Evolutionary conservation across 2,888 invertebrate genomes (phyloP), one percentile per base, ranked within the genome.

Genomic region (Drosophila merina): DNA sequence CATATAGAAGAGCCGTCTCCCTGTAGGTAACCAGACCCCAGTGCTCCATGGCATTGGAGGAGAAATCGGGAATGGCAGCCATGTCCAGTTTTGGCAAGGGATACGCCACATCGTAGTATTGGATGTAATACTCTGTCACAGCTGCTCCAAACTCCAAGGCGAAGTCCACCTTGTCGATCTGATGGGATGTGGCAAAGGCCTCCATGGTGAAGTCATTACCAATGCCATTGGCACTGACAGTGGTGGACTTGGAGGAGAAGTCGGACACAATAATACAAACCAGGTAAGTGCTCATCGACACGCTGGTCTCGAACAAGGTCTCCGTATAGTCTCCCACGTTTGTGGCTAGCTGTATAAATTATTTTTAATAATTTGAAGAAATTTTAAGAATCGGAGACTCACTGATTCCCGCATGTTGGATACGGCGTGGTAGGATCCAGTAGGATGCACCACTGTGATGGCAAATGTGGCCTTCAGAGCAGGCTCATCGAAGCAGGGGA

Each of bases 401-500:
- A 84, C 83, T 44, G 31, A 31, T 66, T 70, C 50, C 25, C 73
- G 42, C 87, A 85, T 85, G 26, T 97, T 98, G 28, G 97, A 98
- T 36, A 97, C 92, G 9, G 96, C 97, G 50, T 94, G 93, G 83
- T 97, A 96, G 31, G 92, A 92, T 4, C 93, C 91, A 2, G 92
- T 91, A 0, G 96, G 96, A 85, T 95, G 95, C 20, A 96, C 94
- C 8, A 98, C 91, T 31, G 94, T 95, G 1, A 97, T 94, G 9
- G 94, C 94, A 91, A 95, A 98, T 45, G 95, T 95, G 0, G 98
- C 97, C 92, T 98, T 98, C 91, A 97, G 95, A 52, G 95, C 94
- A 0, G 97, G 98, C 88, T 98, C 98, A 92, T 99, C 98, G 88
- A 98, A 97, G 89, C 98, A 98, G 0, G 98, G 98, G 89, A 97